Percentiles rank a stretch among this genome's conserved stretches.
These are phyloP conservation scores for Serranus cabrilla DNA, from an alignment of 2,797 vertebrate genomes.

Conservation along the genomic window DNA sequence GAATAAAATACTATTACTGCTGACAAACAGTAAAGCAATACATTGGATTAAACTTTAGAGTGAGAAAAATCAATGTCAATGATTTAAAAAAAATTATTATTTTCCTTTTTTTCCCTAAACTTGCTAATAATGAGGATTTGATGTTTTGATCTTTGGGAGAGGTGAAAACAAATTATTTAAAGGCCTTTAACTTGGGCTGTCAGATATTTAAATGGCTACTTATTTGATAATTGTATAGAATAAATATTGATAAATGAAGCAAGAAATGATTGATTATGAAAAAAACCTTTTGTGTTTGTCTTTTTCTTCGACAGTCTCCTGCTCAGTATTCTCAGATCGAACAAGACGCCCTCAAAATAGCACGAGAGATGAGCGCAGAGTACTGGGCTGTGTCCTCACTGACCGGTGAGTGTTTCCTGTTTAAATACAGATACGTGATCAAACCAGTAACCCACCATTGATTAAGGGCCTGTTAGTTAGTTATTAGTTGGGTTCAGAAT, in stretches of 20 bases:
- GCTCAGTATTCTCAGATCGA: conserved; percentile 92
- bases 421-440: neutral
- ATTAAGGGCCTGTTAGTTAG: neutral
- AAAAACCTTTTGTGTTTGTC: neutral
- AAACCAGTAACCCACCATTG: neutral
- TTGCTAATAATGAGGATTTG: neutral
- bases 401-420: conserved; percentile 84
- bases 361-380: conserved; percentile 93
- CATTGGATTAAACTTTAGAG: neutral
- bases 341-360: conserved; percentile 92
- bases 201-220: too few relatives aligned
- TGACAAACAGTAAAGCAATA: neutral
- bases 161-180: too few relatives aligned
- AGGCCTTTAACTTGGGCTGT: too few relatives aligned
- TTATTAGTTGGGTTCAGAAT: neutral
- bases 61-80: neutral
- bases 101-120: too few relatives aligned
- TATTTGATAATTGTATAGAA: too few relatives aligned
- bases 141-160: neutral
- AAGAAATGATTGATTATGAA: neutral
- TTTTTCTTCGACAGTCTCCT: conserved; percentile 85
- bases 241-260: too few relatives aligned
- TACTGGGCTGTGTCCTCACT: conserved; percentile 95
- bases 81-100: too few relatives aligned
- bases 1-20: neutral